Evolutionary conservation across 2,888 invertebrate species (phyloP), one percentile per base, ranked within the genome.

Genomic region (Beris morrisii): DNA sequence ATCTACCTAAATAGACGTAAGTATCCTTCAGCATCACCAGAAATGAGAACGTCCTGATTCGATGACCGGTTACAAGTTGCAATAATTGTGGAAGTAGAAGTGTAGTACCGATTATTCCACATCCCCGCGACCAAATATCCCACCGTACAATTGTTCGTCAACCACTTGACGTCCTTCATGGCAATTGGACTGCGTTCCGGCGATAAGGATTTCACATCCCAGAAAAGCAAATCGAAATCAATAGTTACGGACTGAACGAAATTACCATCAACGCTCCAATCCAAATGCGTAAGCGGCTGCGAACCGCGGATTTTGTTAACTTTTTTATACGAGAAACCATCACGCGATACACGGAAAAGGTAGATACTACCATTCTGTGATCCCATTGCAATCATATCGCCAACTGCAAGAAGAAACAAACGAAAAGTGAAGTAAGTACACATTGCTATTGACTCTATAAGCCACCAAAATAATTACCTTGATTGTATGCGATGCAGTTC

Each of bases 151-250:
- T 93, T 94, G 73, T 91, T 91, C 1, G 92, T 90, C 70, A 90
- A 86, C 94, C 94, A 95, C 79, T 93, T 93, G 2, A 92, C 89
- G 75, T 94, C 94, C 77, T 94, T 92, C 91, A 93, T 93, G 4
- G 92, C 91, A 69, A 92, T 85, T 3, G 93, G 92, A 77, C 93
- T 92, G 76, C 93, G 93, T 76, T 94, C 93, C 7, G 92, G 90
- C 2, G 92, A 90, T 59, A 94, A 80, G 0, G 92, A 88, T 79
- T 92, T 92, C n/a, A 93, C 89, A 76, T 93, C 93, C 94, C 95
- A 95, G 80, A 93, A 95, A 5, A 91, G 85, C 59, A 94, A 82
- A 77, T 95, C 95, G 73, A 93, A 93, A 77, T 95, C 95, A 67
- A 92, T 91, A 13, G 95, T 93, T 63, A 92, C 93, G 0, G 93